Percentiles rank a stretch among this genome's conserved stretches.
These are phyloP conservation scores for Entomobrya multifasciata DNA, from an alignment of 2,888 invertebrate species.

Conservation along the genomic window DNA sequence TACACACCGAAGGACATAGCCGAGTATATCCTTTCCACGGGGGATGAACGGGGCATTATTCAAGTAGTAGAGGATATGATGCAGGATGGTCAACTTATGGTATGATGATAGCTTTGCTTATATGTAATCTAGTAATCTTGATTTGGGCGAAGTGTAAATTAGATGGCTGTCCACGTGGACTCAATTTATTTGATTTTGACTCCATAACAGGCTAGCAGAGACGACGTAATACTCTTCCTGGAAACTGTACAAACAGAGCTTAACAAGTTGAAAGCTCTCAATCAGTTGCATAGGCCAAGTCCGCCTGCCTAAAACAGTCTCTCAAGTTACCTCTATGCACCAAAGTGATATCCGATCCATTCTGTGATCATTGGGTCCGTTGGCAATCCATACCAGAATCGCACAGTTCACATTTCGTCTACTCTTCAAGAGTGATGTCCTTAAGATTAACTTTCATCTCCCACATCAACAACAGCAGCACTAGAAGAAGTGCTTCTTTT, in stretches of 20 bases:
- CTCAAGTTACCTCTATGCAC: not conserved
- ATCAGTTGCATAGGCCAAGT: not conserved
- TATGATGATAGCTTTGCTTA: too few species aligned
- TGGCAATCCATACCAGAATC: too few species aligned
- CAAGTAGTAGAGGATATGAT: constrained; percentile 89
- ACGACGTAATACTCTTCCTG: constrained; percentile 88
- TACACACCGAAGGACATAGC: constrained; percentile 91
- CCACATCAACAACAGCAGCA: too few species aligned
- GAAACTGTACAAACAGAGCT: constrained; percentile 89
- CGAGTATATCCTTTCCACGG: constrained; percentile 91
- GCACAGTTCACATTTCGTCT: too few species aligned
- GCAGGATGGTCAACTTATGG: constrained; percentile 84
- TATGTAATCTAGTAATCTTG: constrained; percentile 16
- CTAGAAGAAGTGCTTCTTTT: too few species aligned
- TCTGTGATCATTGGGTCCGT: too few species aligned
- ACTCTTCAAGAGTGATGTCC: too few species aligned
- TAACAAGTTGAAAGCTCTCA: constrained; percentile 84
- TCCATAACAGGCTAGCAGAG: constrained; percentile 86
- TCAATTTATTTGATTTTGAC: not conserved
- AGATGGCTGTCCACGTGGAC: not conserved
- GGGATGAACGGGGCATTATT: constrained; percentile 90
- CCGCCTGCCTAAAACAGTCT: not conserved
- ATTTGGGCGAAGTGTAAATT: too few species aligned
- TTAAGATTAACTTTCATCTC: too few species aligned
- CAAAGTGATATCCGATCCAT: not conserved